phyloP scores from a whole-genome alignment of 2,797 vertebrate genomes.

The Poecile montanus region DNA sequence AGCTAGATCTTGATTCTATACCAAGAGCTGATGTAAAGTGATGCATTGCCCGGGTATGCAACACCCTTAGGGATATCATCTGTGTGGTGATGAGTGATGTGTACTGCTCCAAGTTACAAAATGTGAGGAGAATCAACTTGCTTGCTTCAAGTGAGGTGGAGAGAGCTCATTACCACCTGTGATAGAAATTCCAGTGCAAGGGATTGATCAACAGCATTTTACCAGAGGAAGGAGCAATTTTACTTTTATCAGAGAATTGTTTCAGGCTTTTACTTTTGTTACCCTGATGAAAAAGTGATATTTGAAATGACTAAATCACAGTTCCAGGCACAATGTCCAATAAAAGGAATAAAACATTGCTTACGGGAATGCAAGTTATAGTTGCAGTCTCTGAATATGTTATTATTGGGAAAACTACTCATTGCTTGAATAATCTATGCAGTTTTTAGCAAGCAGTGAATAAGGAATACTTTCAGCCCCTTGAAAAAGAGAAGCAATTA shows the following conservation, averaged over 20 bases:
- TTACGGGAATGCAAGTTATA: background rate
- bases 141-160: background rate
- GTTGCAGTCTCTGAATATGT: background rate
- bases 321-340: background rate
- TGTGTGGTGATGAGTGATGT: background rate
- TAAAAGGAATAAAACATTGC: background rate
- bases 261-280: background rate
- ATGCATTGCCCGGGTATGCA: background rate
- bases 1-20: background rate
- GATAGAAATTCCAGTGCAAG: background rate
- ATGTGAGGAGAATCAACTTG: background rate
- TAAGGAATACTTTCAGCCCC: background rate
- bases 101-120: background rate
- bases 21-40: background rate
- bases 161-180: background rate
- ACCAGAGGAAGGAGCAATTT: background rate
- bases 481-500: background rate
- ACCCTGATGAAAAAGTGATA: background rate
- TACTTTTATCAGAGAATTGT: background rate
- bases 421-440: background rate
- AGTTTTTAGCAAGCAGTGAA: background rate
- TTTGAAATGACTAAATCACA: background rate
- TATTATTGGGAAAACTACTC: background rate
- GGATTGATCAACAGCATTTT: background rate
- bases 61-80: background rate